Conservation (phyloP, 2,888 invertebrate genomes). For the Eutolmus rufibarbis region DNA sequence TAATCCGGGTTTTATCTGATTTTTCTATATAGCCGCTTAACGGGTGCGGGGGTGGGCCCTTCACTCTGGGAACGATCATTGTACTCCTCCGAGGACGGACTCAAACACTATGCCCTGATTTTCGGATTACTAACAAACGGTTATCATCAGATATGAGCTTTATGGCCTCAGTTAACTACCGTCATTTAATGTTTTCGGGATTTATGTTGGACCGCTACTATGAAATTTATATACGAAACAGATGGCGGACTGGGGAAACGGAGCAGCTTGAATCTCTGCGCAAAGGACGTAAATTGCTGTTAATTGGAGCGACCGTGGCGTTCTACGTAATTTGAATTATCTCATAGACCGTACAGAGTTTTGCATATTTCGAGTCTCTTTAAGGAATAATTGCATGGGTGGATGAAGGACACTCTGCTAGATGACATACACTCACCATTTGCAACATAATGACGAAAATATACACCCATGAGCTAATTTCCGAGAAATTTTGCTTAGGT, state of each 20-base stretch:
- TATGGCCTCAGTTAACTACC: slow-evolving; percentile 1
- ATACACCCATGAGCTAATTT: not conserved
- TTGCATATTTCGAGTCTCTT: not conserved
- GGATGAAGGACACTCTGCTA: not conserved
- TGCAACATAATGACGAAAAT: not conserved
- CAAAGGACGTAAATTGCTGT: not conserved
- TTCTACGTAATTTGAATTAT: not conserved
- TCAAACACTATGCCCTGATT: not conserved
- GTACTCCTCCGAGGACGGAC: not conserved
- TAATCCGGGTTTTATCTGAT: slow-evolving; percentile 18
- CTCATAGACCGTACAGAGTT: not conserved
- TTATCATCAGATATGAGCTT: slow-evolving; percentile 5
- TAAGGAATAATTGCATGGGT: not conserved
- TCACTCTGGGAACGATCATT: not conserved
- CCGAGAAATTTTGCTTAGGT: not conserved
- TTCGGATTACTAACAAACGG: slow-evolving; percentile 3
- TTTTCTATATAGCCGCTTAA: not conserved
- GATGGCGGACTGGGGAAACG: not conserved
- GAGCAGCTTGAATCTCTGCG: not conserved
- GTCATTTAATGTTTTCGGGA: not conserved
- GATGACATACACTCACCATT: not conserved
- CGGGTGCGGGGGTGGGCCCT: not conserved
- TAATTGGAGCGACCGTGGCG: not conserved
- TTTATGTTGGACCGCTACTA: not conserved
- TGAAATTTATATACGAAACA: not conserved